Evolutionary conservation across 2,797 vertebrate species (phyloP).

Genomic region (Tokudaia muenninki): DNA sequence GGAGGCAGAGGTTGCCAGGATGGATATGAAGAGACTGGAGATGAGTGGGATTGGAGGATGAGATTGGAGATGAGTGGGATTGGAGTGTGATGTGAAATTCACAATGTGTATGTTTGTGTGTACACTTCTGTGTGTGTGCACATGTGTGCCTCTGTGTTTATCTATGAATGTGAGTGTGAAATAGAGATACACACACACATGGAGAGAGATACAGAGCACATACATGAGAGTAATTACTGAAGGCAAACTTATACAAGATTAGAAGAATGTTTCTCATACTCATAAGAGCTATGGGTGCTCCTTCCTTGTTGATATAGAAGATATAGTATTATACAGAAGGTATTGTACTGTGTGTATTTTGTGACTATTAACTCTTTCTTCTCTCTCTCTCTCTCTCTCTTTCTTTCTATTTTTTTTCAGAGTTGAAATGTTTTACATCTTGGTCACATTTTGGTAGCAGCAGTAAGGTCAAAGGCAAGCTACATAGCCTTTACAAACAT

Average conservation of each 20-base stretch:
- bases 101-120: background rate
- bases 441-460: background rate
- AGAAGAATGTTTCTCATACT: background rate
- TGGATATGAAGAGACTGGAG: background rate
- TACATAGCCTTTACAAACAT: background rate
- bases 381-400: too few species aligned
- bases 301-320: background rate
- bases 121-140: background rate
- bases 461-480: background rate
- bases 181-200: background rate
- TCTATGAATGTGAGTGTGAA: background rate
- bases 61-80: background rate
- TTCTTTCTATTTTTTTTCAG: background rate
- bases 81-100: background rate
- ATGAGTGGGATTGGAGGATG: background rate
- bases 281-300: background rate
- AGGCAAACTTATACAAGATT: background rate
- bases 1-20: background rate
- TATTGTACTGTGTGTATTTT: background rate
- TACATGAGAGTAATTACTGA: background rate
- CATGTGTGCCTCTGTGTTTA: background rate
- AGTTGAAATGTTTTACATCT: background rate
- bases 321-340: background rate
- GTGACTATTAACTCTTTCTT: background rate
- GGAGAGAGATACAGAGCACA: background rate